Base-by-base conservation (phyloP, 2,113 vertebrate species). In the Delphinus delphis region DNA sequence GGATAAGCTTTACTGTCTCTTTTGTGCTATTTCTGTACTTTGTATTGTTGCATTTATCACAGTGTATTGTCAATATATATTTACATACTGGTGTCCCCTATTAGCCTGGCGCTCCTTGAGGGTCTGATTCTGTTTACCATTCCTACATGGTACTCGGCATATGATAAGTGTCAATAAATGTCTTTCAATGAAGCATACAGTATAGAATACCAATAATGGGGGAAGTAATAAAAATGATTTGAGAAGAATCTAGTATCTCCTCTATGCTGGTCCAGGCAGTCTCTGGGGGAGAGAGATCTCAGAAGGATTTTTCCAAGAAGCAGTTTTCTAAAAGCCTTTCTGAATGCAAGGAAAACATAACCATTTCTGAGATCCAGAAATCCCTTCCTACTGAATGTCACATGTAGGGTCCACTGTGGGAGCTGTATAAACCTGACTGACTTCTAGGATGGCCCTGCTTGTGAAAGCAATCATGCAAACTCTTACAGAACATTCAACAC, bases 281-380 rank as follows among this genome's bases (percentile, higher is more conserved):
- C 9, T 63, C 13, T 77, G 4, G 33, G 36, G 50, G 5, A 87
- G 8, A 87, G 87, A 74, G 70, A 89, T 47, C 85, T 85, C n/a
- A 81, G 60, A 94, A 71, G 11, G 2, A 50, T 95, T 63, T 82
- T 87, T 77, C 47, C 23, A 84, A 95, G 68, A 96, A 88, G 86
- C 1, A 81, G 53, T 86, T 97, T 96, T 97, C 67, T 89, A 96
- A 97, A 94, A 91, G 70, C 11, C 36, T 89, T 88, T 85, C 53
- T 68, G 33, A 94, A 82, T 73, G 17, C 47, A 92, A 96, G 76
- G 25, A 82, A 97, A 98, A 87, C 5, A 79, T 21, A 95, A 91
- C 17, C 21, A 73, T 83, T 38, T 60, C 5, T 4, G 47, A 89
- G 44, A 80, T 67, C 9, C 76, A 67, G 20, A 90, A 92, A 62